These are phyloP conservation scores for Arctopsyche grandis DNA, from an alignment of 1,140 invertebrate species.

Conservation along the genomic window DNA sequence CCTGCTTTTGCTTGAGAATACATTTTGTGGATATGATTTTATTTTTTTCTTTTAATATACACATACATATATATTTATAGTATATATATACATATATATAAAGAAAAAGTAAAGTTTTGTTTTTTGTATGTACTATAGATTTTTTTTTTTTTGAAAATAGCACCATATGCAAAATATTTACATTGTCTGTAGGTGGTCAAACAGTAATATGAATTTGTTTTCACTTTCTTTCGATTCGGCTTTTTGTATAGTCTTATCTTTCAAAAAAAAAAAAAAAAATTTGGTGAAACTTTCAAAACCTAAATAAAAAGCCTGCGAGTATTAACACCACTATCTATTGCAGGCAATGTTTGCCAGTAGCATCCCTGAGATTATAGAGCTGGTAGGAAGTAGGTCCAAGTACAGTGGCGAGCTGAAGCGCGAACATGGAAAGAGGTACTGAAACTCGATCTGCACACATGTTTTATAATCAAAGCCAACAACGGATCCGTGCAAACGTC, in stretches of 20 bases:
- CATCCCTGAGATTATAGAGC: conserved; percentile 98
- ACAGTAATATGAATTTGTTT: not conserved
- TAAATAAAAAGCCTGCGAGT: conserved; percentile 42
- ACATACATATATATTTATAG: not conserved
- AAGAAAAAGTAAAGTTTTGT: not conserved
- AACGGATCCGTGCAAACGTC: not conserved
- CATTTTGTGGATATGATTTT: conserved; percentile 20
- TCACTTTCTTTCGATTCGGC: not conserved
- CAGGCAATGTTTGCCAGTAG: conserved; percentile 98
- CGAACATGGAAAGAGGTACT: conserved; percentile 98
- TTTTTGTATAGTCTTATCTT: conserved; percentile 14
- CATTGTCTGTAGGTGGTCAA: conserved; percentile 16
- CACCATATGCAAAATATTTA: conserved; percentile 23
- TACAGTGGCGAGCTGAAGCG: conserved; percentile 97
- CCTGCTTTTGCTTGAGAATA: conserved; percentile 62
- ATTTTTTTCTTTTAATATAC: not conserved
- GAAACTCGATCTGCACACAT: conserved; percentile 50
- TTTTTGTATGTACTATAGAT: conserved; percentile 4
- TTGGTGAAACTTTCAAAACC: conserved; percentile 37
- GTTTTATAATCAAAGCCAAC: conserved; percentile 40
- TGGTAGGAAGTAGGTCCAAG: conserved; percentile 97
- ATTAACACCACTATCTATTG: conserved; percentile 71
- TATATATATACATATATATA: too few relatives aligned
- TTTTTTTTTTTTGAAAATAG: conserved; percentile 6
- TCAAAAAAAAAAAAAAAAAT: not conserved